phyloP scores from a whole-genome alignment of 2,113 vertebrate species.

The Sminthopsis crassicaudata region DNA sequence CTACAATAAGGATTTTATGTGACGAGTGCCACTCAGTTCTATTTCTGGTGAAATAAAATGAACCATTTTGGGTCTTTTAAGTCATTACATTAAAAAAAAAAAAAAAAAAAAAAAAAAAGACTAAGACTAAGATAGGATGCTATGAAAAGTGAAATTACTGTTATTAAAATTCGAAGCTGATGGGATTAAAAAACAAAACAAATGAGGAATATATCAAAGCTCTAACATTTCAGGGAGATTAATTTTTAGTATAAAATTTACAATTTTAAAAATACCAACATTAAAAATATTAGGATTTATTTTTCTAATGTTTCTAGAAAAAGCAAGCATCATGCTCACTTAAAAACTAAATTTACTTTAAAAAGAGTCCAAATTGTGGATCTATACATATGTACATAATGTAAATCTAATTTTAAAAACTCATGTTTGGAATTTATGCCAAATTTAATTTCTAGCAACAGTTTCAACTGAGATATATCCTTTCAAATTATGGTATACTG shows the following conservation, averaged over 20 bases:
- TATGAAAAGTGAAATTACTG: constrained; percentile 25
- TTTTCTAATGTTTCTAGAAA: constrained; percentile 22
- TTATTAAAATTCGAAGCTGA: neutral
- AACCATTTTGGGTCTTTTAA: neutral
- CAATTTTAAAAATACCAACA: neutral
- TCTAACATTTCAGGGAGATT: neutral
- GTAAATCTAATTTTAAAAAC: constrained; percentile 9
- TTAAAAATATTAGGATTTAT: constrained; percentile 3
- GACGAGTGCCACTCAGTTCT: neutral
- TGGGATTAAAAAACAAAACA: neutral
- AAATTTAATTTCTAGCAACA: constrained; percentile 52
- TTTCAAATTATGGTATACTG: constrained; percentile 37
- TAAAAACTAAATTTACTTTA: neutral
- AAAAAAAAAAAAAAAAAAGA: neutral
- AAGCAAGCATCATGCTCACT: constrained; percentile 38
- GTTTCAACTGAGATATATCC: constrained; percentile 33
- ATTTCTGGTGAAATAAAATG: neutral
- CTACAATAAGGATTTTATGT: neutral
- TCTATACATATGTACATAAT: constrained; percentile 11
- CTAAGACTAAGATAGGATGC: neutral
- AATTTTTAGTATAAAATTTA: neutral
- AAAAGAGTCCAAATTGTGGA: neutral
- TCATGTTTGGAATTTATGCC: constrained; percentile 37
- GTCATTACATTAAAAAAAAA: neutral
- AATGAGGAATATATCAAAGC: neutral